Base-by-base conservation (phyloP, 2,113 vertebrate species). In the Syrrhaptes paradoxus region DNA sequence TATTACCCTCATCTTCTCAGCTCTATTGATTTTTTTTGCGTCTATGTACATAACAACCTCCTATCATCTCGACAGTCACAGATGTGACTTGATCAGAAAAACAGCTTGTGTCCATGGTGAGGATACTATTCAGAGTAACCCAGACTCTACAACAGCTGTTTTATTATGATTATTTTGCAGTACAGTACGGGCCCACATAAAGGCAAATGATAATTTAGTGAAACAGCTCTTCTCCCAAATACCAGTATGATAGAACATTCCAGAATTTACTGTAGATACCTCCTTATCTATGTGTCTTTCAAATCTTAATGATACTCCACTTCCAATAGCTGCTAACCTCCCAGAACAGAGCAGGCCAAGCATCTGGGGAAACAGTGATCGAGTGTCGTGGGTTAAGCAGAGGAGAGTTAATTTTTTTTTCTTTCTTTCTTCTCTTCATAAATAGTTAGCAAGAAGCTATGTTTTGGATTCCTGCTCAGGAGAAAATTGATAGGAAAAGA, bases 31-130 rank as follows among this genome's bases (percentile, higher is more conserved):
- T 43, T 61, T 72, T 41, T 26, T 10, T 41, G 18, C 4, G 2
- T 15, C 38, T 75, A 31, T 28, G 18, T 14, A 57, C 58, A 88
- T 58, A 88, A 46, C 45, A 90, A 45, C 32, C 58, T 90, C 72
- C 59, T 58, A 61, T 20, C 58, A 61, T 41, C 67, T 34, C 32
- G 26, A 48, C 7, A 81, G 72, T 16, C 67, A 54, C 87, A 93
- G 91, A 71, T 71, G 73, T 36, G 65, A 73, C 63, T 58, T 17
- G 46, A 74, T 62, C 57, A 68, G 65, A 38, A 57, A 88, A 95
- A 54, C 84, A 90, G 89, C 89, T 89, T n/a, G 17, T 85, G 93
- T 74, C 94, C 89, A 46, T n/a, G 68, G 45, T 49, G 32, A 87
- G 61, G 89, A 63, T 36, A 41, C 36, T 61, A 89, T 68, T 86